Conservation (phyloP, 2,888 invertebrate genomes). For the Chloromyia formosa region DNA sequence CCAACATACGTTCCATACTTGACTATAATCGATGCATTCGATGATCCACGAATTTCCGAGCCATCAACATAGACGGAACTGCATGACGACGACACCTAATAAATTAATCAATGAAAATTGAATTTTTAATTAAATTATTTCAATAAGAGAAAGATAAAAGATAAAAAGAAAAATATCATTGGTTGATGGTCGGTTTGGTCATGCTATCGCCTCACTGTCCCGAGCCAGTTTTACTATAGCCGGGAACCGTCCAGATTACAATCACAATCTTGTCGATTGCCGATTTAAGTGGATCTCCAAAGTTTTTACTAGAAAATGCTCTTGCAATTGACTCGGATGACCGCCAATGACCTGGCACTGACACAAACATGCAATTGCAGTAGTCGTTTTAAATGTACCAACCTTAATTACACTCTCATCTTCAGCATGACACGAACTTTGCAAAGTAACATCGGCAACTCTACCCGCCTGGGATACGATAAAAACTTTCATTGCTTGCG, state of each 20-base stretch:
- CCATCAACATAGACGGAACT: slow-evolving; percentile 97
- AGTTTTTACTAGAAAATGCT: not conserved
- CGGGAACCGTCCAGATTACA: no score
- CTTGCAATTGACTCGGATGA: not conserved
- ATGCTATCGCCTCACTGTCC: not conserved
- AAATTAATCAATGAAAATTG: slow-evolving; percentile 9
- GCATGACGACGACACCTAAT: slow-evolving; percentile 92
- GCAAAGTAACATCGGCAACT: slow-evolving; percentile 93
- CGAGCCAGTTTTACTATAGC: no score
- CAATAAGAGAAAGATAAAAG: not conserved
- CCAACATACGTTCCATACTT: slow-evolving; percentile 92
- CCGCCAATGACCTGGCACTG: no score
- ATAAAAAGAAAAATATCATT: no score
- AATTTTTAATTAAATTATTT: not conserved
- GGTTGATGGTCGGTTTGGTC: slow-evolving; percentile 14
- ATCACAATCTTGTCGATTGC: not conserved
- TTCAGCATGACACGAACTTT: slow-evolving; percentile 93
- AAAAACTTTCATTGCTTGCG: slow-evolving; percentile 94
- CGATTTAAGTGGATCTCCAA: slow-evolving; percentile 2
- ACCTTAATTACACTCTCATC: slow-evolving; percentile 97
- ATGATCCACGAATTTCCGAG: slow-evolving; percentile 92
- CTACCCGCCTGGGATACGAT: slow-evolving; percentile 94
- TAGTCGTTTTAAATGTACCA: slow-evolving; percentile 53
- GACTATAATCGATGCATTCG: slow-evolving; percentile 92
- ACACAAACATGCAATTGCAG: slow-evolving; percentile 16